Percentiles rank a stretch among this genome's conserved stretches.
phyloP scores from a whole-genome alignment of 2,888 invertebrate species.

The Disparrhopalites patrizii region DNA sequence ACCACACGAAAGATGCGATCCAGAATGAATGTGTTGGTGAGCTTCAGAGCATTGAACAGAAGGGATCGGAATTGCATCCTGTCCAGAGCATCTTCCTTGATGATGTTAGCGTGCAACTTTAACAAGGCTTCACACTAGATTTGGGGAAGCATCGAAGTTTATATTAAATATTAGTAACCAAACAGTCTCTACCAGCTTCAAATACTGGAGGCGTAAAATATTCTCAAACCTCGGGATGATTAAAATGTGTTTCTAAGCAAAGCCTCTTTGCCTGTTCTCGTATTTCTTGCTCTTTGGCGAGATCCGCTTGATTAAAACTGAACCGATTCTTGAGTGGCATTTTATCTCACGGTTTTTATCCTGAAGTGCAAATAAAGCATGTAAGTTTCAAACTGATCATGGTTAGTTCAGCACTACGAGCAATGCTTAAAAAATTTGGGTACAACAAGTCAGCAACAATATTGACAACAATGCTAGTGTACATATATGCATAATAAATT shows the following conservation, averaged over 20 bases:
- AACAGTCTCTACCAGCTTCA: background rate
- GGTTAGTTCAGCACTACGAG: no score
- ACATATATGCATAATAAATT: no score
- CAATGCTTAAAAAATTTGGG: no score
- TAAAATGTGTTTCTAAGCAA: conserved; percentile 35
- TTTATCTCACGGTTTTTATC: no score
- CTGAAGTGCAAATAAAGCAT: no score
- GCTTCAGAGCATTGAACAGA: conserved; percentile 37
- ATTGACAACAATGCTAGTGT: no score
- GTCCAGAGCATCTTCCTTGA: conserved; percentile 31
- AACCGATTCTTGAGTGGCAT: no score
- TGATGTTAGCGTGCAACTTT: conserved; percentile 23
- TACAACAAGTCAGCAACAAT: no score
- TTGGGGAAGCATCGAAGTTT: conserved; percentile 6
- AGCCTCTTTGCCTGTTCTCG: conserved; percentile 29
- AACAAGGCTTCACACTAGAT: conserved; percentile 26
- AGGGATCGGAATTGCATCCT: conserved; percentile 37
- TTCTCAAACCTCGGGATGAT: conserved; percentile 30
- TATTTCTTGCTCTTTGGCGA: conserved; percentile 38
- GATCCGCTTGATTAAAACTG: conserved; percentile 28
- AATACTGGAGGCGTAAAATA: background rate
- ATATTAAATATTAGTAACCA: background rate
- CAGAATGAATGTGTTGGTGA: conserved; percentile 41
- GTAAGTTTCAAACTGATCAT: no score
- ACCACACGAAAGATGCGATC: conserved; percentile 38